These are phyloP conservation scores for Equus quagga DNA, from an alignment of 2,113 vertebrate genomes.

Conservation along the genomic window DNA sequence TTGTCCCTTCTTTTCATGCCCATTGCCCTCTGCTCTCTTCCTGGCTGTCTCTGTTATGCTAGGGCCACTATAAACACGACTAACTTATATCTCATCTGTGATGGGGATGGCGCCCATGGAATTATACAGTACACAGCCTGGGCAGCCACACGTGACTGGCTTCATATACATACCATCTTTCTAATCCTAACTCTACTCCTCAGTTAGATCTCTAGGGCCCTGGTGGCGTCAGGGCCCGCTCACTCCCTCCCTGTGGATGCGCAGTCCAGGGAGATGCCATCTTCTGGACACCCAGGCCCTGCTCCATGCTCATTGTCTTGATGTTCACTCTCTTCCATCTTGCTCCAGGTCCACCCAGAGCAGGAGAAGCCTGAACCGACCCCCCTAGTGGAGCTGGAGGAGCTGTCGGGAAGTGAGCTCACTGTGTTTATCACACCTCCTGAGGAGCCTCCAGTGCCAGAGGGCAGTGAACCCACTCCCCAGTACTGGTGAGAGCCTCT, in stretches of 20 bases:
- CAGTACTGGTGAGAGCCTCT: constrained; percentile 89
- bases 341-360: constrained; percentile 89
- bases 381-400: constrained; percentile 93
- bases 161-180: accelerated
- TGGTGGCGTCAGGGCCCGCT: too few species aligned
- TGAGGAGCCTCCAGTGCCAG: constrained; percentile 89
- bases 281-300: neutral
- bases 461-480: constrained; percentile 89
- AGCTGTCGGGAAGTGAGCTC: constrained; percentile 93
- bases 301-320: too few species aligned
- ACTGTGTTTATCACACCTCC: constrained; percentile 97
- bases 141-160: neutral
- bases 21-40: accelerated
- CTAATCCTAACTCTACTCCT: too few species aligned
- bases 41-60: neutral
- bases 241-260: neutral
- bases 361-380: constrained; percentile 93
- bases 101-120: neutral
- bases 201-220: too few species aligned
- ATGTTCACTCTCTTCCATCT: neutral
- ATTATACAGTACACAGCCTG: neutral
- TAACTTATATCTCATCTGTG: neutral
- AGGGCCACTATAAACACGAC: neutral
- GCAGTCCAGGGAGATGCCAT: too few species aligned
- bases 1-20: neutral